Percentiles rank a stretch among this genome's conserved stretches.
phyloP scores from a whole-genome alignment of 2,113 vertebrate genomes.

The Brachyistius frenatus region DNA sequence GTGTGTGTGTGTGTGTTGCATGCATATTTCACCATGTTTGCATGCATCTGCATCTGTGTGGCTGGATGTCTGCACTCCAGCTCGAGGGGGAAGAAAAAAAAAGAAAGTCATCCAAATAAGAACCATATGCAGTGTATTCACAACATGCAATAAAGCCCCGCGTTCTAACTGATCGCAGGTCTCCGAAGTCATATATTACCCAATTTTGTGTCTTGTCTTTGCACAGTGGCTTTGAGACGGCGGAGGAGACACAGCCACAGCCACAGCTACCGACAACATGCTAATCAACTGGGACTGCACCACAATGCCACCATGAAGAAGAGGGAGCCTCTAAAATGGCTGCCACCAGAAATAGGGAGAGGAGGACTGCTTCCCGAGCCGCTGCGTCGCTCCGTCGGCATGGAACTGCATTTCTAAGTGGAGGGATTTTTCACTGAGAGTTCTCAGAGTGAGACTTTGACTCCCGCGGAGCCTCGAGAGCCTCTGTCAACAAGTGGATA shows the following conservation, averaged over 20 bases:
- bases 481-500: slow-evolving; percentile 61
- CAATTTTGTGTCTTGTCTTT: slow-evolving; percentile 74
- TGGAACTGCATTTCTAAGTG: not conserved
- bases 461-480: slow-evolving; percentile 35
- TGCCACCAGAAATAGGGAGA: slow-evolving; percentile 35
- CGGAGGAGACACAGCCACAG: slow-evolving; percentile 11
- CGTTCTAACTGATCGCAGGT: slow-evolving; percentile 59
- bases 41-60: slow-evolving; percentile 43
- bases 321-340: slow-evolving; percentile 59
- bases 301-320: slow-evolving; percentile 63
- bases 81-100: not conserved
- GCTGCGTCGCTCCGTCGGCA: not conserved
- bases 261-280: slow-evolving; percentile 70
- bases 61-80: slow-evolving; percentile 49
- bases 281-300: slow-evolving; percentile 64
- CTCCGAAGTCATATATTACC: slow-evolving; percentile 73
- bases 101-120: slow-evolving; percentile 62
- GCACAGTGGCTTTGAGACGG: slow-evolving; percentile 57
- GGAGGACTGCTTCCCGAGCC: not conserved
- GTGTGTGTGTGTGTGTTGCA: not conserved
- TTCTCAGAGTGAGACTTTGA: slow-evolving; percentile 2
- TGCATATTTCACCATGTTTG: slow-evolving; percentile 33
- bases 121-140: slow-evolving; percentile 71
- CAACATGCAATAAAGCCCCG: slow-evolving; percentile 66
- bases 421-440: slow-evolving; percentile 21